These are phyloP conservation scores for Agrotis segetum DNA, from an alignment of 2,888 invertebrate genomes.

Conservation along the genomic window DNA sequence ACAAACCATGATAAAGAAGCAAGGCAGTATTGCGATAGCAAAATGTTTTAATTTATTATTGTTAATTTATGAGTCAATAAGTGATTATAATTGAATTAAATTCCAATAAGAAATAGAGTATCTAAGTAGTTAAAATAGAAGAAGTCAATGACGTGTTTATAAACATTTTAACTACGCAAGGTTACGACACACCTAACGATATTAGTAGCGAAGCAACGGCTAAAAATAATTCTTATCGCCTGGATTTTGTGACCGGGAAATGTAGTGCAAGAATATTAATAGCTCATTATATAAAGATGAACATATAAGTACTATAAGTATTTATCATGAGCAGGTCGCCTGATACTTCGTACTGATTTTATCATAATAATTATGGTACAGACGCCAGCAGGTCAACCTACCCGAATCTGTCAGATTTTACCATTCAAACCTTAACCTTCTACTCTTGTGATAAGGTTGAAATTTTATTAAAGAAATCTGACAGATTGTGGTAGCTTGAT, in stretches of 20 bases:
- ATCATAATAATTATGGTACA: conserved; percentile 12
- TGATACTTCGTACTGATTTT: conserved; percentile 27
- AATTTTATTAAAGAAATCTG: too few relatives aligned
- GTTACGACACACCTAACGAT: conserved; percentile 36
- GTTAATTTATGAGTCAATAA: not conserved
- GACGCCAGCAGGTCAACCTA: too few relatives aligned
- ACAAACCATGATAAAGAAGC: not conserved
- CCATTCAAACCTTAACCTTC: too few relatives aligned
- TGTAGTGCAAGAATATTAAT: conserved; percentile 45
- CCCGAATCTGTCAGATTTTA: too few relatives aligned
- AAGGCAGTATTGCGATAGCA: not conserved
- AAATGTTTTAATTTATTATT: not conserved
- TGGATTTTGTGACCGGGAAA: conserved; percentile 49
- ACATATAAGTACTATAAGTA: conserved; percentile 16
- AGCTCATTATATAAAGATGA: conserved; percentile 28
- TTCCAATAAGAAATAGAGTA: conserved; percentile 22
- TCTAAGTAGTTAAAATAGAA: conserved; percentile 1
- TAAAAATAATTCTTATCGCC: conserved; percentile 47
- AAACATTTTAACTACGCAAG: conserved; percentile 37
- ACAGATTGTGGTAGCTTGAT: too few relatives aligned
- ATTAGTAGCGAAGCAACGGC: conserved; percentile 7
- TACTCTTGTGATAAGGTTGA: too few relatives aligned
- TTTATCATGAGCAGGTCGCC: conserved; percentile 34
- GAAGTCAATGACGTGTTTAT: conserved; percentile 8
- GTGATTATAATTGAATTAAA: conserved; percentile 22